Evolutionary conservation across 2,888 invertebrate species (phyloP).

Genomic region (Anarsia innoxiella): DNA sequence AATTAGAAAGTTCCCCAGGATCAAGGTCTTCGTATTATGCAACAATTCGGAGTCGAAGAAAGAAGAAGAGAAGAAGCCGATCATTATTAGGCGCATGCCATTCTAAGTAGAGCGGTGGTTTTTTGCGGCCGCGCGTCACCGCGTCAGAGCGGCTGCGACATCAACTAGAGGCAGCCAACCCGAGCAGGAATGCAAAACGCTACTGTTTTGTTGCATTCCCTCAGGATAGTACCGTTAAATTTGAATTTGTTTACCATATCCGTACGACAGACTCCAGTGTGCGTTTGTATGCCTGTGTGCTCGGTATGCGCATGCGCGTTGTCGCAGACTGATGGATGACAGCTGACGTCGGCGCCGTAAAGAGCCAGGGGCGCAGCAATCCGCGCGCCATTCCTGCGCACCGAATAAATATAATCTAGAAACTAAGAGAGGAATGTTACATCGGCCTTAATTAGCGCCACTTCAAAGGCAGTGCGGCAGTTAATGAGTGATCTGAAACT

Average conservation of each 20-base stretch:
- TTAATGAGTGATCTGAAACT: conserved; percentile 33
- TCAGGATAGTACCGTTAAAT: conserved; percentile 59
- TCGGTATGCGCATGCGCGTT: conserved; percentile 59
- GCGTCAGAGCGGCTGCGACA: conserved; percentile 29
- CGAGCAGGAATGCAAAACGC: conserved; percentile 49
- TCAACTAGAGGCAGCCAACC: too few relatives aligned
- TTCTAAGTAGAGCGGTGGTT: conserved; percentile 50
- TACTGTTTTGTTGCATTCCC: conserved; percentile 62
- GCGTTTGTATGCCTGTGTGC: conserved; percentile 28
- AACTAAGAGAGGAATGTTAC: conserved; percentile 29
- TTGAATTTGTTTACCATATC: conserved; percentile 52
- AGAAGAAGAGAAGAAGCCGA: conserved; percentile 15
- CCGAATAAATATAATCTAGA: conserved; percentile 43
- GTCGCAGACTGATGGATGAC: conserved; percentile 73
- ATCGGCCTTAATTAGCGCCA: conserved; percentile 34
- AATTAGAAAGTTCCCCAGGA: too few relatives aligned
- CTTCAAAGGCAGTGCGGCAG: conserved; percentile 30
- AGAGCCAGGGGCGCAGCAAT: conserved; percentile 39
- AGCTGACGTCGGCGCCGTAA: conserved; percentile 65
- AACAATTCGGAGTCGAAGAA: too few relatives aligned
- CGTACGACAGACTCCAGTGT: conserved; percentile 22
- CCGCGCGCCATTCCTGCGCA: conserved; percentile 23
- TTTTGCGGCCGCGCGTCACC: conserved; percentile 47
- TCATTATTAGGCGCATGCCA: conserved; percentile 45
- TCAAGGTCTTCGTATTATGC: conserved; percentile 8